phyloP scores from a whole-genome alignment of 2,888 invertebrate genomes.

The Liodrosophila aerea region DNA sequence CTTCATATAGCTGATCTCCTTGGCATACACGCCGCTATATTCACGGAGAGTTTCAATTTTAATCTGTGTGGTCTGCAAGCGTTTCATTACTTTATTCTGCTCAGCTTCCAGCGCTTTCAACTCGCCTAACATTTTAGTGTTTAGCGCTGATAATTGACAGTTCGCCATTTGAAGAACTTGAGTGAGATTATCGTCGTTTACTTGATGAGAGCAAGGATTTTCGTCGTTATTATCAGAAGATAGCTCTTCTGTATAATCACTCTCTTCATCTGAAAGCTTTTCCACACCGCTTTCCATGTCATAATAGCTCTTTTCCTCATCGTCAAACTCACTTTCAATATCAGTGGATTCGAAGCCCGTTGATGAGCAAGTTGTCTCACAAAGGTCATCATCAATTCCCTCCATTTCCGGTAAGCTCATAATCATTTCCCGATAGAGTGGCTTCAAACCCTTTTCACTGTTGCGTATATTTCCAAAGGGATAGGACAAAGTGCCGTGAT shows the following conservation, averaged over 20 bases:
- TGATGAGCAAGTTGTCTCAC: no score
- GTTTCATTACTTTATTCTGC: conserved; percentile 1
- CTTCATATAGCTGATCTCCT: conserved; percentile 41
- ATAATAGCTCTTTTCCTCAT: no score
- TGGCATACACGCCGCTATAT: conserved; percentile 4
- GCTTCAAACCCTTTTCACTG: conserved; percentile 50
- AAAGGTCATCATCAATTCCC: neutral
- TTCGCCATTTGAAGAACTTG: conserved; percentile 18
- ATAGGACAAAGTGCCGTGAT: conserved; percentile 39
- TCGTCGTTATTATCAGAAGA: no score
- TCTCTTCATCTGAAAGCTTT: no score
- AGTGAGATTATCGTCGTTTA: no score
- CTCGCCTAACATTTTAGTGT: conserved; percentile 24
- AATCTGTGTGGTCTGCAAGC: neutral
- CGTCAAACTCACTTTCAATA: no score
- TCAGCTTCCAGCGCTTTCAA: conserved; percentile 19
- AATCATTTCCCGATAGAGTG: conserved; percentile 47
- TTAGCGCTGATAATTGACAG: conserved; percentile 23
- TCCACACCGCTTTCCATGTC: no score
- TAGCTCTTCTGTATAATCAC: no score
- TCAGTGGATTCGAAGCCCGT: no score
- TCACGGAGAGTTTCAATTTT: neutral
- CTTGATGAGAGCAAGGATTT: no score
- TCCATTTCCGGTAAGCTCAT: neutral
- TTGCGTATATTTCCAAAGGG: conserved; percentile 68